Conservation (phyloP, 2,797 vertebrate genomes). For the Schizopygopsis malacanthus region DNA sequence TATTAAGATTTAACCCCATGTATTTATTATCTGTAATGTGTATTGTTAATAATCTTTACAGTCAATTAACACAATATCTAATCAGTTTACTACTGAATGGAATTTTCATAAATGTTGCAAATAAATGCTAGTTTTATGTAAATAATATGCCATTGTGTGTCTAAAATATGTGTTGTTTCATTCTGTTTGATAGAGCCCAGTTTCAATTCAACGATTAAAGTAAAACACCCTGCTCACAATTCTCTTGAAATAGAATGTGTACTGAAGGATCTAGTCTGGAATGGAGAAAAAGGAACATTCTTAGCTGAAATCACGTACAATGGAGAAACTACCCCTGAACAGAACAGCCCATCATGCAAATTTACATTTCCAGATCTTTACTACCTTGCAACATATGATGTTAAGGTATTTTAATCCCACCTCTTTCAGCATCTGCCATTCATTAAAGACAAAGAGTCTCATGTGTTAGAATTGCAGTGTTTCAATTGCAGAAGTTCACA, state of each 20-base stretch:
- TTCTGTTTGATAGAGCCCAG: not conserved
- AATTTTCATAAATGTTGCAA: not conserved
- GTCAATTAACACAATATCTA: not conserved
- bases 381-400: not conserved
- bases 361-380: conserved; percentile 64
- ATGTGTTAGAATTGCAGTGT: not conserved
- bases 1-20: too few species aligned
- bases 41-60: not conserved
- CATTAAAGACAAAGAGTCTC: not conserved
- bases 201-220: not conserved
- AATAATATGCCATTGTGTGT: not conserved
- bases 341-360: accelerated
- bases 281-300: too few species aligned
- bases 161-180: not conserved
- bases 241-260: not conserved
- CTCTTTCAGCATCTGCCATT: not conserved
- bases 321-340: accelerated
- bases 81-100: not conserved
- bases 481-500: not conserved
- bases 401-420: not conserved
- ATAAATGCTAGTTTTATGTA: not conserved
- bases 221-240: conserved; percentile 21
- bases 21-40: not conserved
- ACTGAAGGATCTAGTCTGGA: accelerated
- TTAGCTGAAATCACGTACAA: not conserved